Conservation (phyloP, 2,113 vertebrate species). For the Centropus unirufus region DNA sequence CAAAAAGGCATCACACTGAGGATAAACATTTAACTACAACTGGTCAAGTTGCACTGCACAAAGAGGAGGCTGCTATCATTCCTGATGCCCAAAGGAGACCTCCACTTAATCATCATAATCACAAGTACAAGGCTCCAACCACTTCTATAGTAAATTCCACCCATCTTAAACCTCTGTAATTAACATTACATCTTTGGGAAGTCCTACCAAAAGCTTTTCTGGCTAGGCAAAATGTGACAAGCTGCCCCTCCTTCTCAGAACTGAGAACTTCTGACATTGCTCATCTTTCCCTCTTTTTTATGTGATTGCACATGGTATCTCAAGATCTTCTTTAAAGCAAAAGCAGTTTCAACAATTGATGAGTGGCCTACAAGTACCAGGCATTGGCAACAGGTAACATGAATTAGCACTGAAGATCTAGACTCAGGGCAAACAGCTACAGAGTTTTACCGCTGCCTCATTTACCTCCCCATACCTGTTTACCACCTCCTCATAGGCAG, state of each 20-base stretch:
- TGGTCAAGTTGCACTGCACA: not conserved
- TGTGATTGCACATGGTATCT: not conserved
- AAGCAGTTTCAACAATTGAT: not conserved
- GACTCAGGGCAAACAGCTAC: rapidly evolving
- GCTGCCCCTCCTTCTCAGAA: not conserved
- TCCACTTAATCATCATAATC: not conserved
- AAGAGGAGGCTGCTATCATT: not conserved
- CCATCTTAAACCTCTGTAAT: not conserved
- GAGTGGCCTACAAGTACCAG: not conserved
- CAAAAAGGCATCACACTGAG: not conserved
- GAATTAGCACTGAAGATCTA: not conserved
- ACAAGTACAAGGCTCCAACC: not conserved
- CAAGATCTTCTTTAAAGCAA: not conserved
- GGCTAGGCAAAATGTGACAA: not conserved
- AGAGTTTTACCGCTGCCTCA: not conserved
- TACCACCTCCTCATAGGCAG: not conserved
- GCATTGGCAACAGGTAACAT: not conserved
- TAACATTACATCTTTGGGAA: not conserved
- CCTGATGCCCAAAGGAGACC: not conserved
- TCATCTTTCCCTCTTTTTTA: not conserved
- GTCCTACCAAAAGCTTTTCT: not conserved
- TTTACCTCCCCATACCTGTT: not conserved
- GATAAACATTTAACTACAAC: not conserved
- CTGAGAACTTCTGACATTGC: not conserved
- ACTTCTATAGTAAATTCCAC: not conserved